Evolutionary conservation across 2,797 vertebrate genomes (phyloP).

Genomic region (Myotis pilosus): DNA sequence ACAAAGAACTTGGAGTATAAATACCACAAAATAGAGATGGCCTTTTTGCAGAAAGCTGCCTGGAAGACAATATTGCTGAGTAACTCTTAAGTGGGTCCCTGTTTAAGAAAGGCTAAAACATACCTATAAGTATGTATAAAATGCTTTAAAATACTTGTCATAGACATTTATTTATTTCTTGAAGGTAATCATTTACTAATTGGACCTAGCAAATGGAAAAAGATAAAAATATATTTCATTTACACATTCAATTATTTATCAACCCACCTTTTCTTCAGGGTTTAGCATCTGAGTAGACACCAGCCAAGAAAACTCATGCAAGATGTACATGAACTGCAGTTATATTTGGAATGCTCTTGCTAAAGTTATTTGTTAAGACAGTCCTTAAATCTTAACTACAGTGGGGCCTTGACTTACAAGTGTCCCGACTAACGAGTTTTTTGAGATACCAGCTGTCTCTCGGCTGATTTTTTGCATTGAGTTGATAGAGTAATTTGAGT

Average conservation of each 20-base stretch:
- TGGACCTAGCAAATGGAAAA: background rate
- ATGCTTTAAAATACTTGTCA: background rate
- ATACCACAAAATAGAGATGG: background rate
- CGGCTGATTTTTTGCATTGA: too few relatives aligned
- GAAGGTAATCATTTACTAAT: background rate
- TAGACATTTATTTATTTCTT: constrained; percentile 4
- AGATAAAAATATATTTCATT: background rate
- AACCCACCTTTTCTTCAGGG: background rate
- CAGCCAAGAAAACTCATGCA: background rate
- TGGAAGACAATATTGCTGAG: background rate
- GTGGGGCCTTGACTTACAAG: too few relatives aligned
- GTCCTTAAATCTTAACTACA: background rate
- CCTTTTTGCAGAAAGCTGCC: background rate
- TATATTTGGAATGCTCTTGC: background rate
- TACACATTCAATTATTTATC: background rate
- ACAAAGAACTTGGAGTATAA: background rate
- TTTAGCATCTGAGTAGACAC: background rate
- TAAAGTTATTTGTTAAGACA: background rate
- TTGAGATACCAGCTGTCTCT: too few relatives aligned
- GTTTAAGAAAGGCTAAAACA: background rate
- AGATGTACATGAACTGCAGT: background rate
- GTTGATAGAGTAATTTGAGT: too few relatives aligned
- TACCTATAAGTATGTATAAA: background rate
- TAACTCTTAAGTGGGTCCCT: background rate
- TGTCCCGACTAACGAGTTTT: too few relatives aligned